Evolutionary conservation across 2,888 invertebrate genomes (phyloP), one percentile per base, ranked within the genome.

Genomic region (Leptopilina drosophilae): DNA sequence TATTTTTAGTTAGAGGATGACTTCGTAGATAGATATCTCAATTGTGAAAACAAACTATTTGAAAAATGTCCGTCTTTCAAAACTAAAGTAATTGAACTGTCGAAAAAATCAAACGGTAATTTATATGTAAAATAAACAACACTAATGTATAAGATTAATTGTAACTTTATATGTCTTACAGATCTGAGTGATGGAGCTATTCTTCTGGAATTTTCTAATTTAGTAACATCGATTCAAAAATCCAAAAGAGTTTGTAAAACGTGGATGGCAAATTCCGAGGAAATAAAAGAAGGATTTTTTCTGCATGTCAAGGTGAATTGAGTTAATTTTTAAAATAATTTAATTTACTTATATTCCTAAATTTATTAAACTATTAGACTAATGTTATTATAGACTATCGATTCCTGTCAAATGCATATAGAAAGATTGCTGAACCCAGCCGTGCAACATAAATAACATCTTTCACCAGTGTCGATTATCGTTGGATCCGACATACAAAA

Each of bases 201-300:
- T 49, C 46, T 80, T 5, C 26, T 78, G 8, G 73, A 80, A 64
- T 80, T 80, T 62, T 80, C 78, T 59, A 42, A 75, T 9, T 8
- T 77, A 9, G 76, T 80, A 2, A 64, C 46, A 15, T 20, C 64
- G 7, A 78, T 64, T 12, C 46, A 76, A 64, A 20, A 26, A 12
- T 80, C 66, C 3, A 80, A 78, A 46, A 53, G 80, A 59, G 73
- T 80, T 14, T 64, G 64, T 5, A 80, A 77, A 56, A 42, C 20
- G 1, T 80, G 80, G 80, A 64, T 77, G 12, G 76, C 67, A 7
- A 78, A 73, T 59, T 14, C 33, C 11, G 59, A 26, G 8, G 80
- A 80, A 78, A 78, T 80, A 9, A 77, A 14, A 15, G 80, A 80
- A 59, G 80, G 80, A 9, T 80, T 80, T 59, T 40, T 80, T 46